A percentile compares a stretch with the other conserved stretches of the same genome.
Conservation (phyloP, 2,888 invertebrate species). For the Caenorhabditis becei region DNA sequence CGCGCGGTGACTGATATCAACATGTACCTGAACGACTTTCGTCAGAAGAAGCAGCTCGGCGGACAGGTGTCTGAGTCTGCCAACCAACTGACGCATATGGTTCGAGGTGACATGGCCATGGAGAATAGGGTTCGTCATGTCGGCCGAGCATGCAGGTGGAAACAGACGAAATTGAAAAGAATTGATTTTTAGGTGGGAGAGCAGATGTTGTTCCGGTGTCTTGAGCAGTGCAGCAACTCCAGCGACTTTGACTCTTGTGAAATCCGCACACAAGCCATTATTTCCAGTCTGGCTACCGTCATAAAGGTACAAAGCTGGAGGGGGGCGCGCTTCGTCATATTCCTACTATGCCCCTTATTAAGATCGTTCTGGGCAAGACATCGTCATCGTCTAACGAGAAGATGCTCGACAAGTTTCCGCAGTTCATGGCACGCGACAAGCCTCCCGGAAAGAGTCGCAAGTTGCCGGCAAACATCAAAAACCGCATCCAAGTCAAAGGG, state of each 20-base stretch:
- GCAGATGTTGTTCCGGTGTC: conserved; percentile 74
- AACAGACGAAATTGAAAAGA: conserved; percentile 11
- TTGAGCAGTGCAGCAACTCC: conserved; percentile 70
- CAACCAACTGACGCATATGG: conserved; percentile 65
- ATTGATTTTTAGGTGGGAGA: conserved; percentile 73
- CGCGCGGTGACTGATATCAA: conserved; percentile 90
- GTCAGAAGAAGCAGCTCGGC: conserved; percentile 86
- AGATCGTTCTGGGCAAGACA: conserved; percentile 75
- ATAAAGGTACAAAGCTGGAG: conserved; percentile 86
- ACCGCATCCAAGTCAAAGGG: conserved; percentile 85
- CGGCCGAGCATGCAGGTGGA: conserved; percentile 23
- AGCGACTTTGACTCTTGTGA: conserved; percentile 86
- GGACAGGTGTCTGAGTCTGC: conserved; percentile 63
- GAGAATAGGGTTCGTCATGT: conserved; percentile 51
- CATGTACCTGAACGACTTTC: conserved; percentile 89
- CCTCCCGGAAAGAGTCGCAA: conserved; percentile 82
- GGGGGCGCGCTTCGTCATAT: conserved; percentile 82
- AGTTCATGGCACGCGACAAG: conserved; percentile 91
- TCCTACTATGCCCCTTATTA: conserved; percentile 81
- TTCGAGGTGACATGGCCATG: conserved; percentile 63
- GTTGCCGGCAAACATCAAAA: conserved; percentile 64
- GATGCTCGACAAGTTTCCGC: conserved; percentile 88
- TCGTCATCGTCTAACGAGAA: conserved; percentile 81
- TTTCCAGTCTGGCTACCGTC: conserved; percentile 89
- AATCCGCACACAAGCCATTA: conserved; percentile 86